Base-by-base conservation (phyloP, 1,140 invertebrate genomes). In the Bombus turneri region DNA sequence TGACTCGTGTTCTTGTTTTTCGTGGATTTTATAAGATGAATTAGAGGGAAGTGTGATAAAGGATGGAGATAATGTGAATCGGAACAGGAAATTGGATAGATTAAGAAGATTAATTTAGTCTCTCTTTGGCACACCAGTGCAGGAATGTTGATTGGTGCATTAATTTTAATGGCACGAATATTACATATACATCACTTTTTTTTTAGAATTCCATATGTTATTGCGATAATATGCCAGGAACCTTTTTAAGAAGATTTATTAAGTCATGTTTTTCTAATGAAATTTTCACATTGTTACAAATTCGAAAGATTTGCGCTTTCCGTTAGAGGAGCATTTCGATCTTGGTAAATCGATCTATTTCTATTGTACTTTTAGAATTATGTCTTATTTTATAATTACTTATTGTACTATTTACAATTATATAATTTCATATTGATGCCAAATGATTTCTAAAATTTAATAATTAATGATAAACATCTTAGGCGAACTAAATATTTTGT, bases 41-140 rank as follows among this genome's bases (percentile, higher is more conserved):
- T 68, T 37, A 25, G 18, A 39, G 34, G 31, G 15, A 68, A 22
- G 18, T 34, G 22, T 37, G 66, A 25, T 68, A 68, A 68, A 37
- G 8, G 9, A 37, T 37, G 18, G 18, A 68, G 15, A 68, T 37
- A 68, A 34, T 18, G 9, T 34, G 31, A 68, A 68, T 68, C 31
- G 66, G 66, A 68, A 68, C 66, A 37, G 66, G 66, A 68, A 68
- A 68, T 68, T 68, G 34, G 34, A 68, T 37, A 68, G 31, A 37
- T 68, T 68, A 37, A 68, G 34, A 34, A 68, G 66, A 37, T 25
- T 68, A 37, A 68, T 68, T 68, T 37, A 10, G 34, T 25, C 9
- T 68, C 37, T 68, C 66, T 68, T 37, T 10, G 18, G 9, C 3
- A 15, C 62, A 66, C 62, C 62, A n/a, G 13, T 31, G 66, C 31